A percentile compares a stretch with the other conserved stretches of the same genome.
Conservation (phyloP, 2,113 vertebrate species). For the Hippoglossus stenolepis region DNA sequence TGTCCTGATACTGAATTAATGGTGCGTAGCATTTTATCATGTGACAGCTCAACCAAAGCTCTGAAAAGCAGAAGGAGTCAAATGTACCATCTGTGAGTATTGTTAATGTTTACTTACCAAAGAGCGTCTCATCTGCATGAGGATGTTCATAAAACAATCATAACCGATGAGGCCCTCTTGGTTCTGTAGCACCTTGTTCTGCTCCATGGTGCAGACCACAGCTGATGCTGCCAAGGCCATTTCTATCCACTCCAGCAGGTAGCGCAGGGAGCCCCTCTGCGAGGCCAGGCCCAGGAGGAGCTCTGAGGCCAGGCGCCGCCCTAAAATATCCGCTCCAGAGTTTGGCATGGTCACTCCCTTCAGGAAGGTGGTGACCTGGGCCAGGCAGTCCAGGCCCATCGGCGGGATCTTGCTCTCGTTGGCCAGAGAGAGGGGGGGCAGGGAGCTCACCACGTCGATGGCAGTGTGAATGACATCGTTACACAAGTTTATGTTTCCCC, state of each 20-base stretch:
- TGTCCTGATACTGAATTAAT: no score
- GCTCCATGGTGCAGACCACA: slow-evolving; percentile 90
- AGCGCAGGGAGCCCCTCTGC: slow-evolving; percentile 92
- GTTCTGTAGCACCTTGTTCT: slow-evolving; percentile 81
- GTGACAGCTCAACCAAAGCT: no score
- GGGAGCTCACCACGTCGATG: slow-evolving; percentile 93
- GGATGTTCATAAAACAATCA: slow-evolving; percentile 96
- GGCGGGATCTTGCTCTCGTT: slow-evolving; percentile 98
- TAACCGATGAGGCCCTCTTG: slow-evolving; percentile 95
- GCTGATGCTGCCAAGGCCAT: slow-evolving; percentile 95
- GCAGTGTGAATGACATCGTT: slow-evolving; percentile 96
- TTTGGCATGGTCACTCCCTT: slow-evolving; percentile 97
- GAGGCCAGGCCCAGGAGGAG: slow-evolving; percentile 94
- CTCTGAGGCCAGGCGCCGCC: slow-evolving; percentile 93
- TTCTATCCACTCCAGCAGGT: slow-evolving; percentile 94
- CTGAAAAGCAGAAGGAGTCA: no score
- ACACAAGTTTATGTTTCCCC: slow-evolving; percentile 88
- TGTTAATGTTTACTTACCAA: slow-evolving; percentile 84
- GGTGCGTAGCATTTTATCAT: no score
- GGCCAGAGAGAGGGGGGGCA: slow-evolving; percentile 92
- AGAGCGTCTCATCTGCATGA: slow-evolving; percentile 98
- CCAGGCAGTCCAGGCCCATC: slow-evolving; percentile 97
- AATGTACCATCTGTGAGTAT: no score
- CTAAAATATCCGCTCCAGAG: slow-evolving; percentile 94
- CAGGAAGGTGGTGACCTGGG: slow-evolving; percentile 95